Percentiles rank a stretch among this genome's conserved stretches.
Conservation (phyloP, 2,113 vertebrate genomes). For the Rhinoderma darwinii region DNA sequence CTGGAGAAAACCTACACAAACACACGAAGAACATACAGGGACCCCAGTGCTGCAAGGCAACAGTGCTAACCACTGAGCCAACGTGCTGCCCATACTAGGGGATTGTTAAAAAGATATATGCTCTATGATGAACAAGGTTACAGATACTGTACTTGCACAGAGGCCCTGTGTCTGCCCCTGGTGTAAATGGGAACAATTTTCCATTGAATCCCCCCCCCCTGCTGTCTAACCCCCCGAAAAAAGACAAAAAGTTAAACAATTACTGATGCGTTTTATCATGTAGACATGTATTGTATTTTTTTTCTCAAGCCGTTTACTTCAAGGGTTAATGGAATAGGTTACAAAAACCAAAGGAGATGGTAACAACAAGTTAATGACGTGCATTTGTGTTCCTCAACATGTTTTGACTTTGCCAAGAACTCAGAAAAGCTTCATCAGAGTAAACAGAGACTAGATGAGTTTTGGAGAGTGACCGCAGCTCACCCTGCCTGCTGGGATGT, state of each 20-base stretch:
- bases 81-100: too few relatives aligned
- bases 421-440: conserved; percentile 27
- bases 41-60: too few relatives aligned
- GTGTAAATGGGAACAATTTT: not conserved
- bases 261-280: not conserved
- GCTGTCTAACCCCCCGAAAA: too few relatives aligned
- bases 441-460: conserved; percentile 47
- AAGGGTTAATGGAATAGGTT: conserved; percentile 42
- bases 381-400: conserved; percentile 42
- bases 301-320: not conserved
- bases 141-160: too few relatives aligned
- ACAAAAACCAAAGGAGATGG: not conserved
- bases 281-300: not conserved
- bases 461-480: conserved; percentile 38
- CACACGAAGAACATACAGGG: too few relatives aligned
- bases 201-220: not conserved
- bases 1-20: too few relatives aligned
- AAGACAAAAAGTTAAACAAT: not conserved
- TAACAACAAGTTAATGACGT: conserved; percentile 42
- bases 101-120: too few relatives aligned
- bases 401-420: conserved; percentile 35
- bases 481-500: conserved; percentile 46
- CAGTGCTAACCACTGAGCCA: too few relatives aligned
- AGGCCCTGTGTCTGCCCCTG: not conserved
- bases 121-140: too few relatives aligned